phyloP scores from a whole-genome alignment of 2,797 vertebrate genomes.

The Semaprochilodus insignis region DNA sequence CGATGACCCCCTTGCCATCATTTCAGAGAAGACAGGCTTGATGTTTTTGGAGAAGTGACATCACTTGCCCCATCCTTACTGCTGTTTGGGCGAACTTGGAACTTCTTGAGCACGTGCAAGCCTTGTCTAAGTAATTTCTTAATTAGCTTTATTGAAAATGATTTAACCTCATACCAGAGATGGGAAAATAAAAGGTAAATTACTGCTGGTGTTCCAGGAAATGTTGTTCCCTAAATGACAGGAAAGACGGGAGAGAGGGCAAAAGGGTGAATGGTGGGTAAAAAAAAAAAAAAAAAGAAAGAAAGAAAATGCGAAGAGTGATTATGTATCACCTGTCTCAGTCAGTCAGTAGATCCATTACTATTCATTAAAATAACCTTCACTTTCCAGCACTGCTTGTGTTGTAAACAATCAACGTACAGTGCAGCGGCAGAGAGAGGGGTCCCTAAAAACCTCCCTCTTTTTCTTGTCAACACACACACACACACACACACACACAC shows the following conservation, averaged over 20 bases:
- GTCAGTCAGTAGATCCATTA: slow-evolving; percentile 84
- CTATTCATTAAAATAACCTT: slow-evolving; percentile 98
- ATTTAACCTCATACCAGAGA: slow-evolving; percentile 60
- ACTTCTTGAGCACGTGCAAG: slow-evolving; percentile 1
- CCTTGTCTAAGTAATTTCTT: slow-evolving; percentile 12
- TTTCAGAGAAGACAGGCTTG: slow-evolving; percentile 64
- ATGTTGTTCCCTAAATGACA: slow-evolving; percentile 70
- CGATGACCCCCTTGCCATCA: slow-evolving; percentile 63
- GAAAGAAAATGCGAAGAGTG: slow-evolving; percentile 74
- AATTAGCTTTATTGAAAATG: slow-evolving; percentile 73
- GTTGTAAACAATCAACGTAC: slow-evolving; percentile 93
- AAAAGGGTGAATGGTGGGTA: slow-evolving; percentile 42
- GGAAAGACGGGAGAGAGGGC: slow-evolving; percentile 61
- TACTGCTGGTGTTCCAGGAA: slow-evolving; percentile 75
- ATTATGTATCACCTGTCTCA: slow-evolving; percentile 81
- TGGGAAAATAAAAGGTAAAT: slow-evolving; percentile 61
- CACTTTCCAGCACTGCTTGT: slow-evolving; percentile 87
- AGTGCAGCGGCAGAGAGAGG: slow-evolving; percentile 77
- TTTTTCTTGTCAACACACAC: slow-evolving; percentile 50
- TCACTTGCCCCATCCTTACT: slow-evolving; percentile 12
- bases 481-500: slow-evolving; percentile 36
- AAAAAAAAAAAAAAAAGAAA: slow-evolving; percentile 61
- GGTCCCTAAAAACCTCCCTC: slow-evolving; percentile 75
- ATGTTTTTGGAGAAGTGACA: slow-evolving; percentile 52
- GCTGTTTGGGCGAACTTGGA: not conserved